Evolutionary conservation across 2,888 invertebrate genomes (phyloP).

Genomic region (Leptogaster cylindrica): DNA sequence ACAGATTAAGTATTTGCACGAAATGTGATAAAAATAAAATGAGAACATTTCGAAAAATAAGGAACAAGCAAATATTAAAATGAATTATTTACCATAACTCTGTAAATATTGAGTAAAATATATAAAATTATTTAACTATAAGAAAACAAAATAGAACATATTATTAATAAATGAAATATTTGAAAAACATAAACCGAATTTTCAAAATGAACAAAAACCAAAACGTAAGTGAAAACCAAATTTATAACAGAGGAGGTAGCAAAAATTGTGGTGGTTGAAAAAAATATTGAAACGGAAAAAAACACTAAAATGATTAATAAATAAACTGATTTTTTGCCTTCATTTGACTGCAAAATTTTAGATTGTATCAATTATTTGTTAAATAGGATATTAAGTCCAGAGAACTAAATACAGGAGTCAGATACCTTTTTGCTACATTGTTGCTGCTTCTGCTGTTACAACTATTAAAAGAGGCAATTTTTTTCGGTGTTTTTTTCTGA

Average conservation of each 20-base stretch:
- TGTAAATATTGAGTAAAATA: conserved; percentile 35
- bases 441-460: conserved; percentile 41
- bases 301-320: conserved; percentile 3
- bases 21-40: no score
- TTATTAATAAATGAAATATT: conserved; percentile 39
- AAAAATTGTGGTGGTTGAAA: conserved; percentile 15
- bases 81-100: conserved; percentile 26
- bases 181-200: conserved; percentile 33
- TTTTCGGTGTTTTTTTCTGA: not conserved
- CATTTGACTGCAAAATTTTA: conserved; percentile 28
- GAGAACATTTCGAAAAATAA: conserved; percentile 7
- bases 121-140: conserved; percentile 26
- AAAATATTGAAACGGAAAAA: no score
- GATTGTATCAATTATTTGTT: conserved; percentile 23
- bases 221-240: conserved; percentile 9
- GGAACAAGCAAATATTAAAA: conserved; percentile 1
- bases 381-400: conserved; percentile 1
- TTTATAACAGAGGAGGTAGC: not conserved
- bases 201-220: conserved; percentile 37
- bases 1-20: no score
- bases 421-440: conserved; percentile 54
- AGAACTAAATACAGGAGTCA: conserved; percentile 60
- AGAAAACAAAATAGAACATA: conserved; percentile 17
- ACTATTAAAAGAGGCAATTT: conserved; percentile 10
- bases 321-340: conserved; percentile 9